Evolutionary conservation across 2,797 vertebrate genomes (phyloP).

Genomic region (Scomberomorus guttatus): DNA sequence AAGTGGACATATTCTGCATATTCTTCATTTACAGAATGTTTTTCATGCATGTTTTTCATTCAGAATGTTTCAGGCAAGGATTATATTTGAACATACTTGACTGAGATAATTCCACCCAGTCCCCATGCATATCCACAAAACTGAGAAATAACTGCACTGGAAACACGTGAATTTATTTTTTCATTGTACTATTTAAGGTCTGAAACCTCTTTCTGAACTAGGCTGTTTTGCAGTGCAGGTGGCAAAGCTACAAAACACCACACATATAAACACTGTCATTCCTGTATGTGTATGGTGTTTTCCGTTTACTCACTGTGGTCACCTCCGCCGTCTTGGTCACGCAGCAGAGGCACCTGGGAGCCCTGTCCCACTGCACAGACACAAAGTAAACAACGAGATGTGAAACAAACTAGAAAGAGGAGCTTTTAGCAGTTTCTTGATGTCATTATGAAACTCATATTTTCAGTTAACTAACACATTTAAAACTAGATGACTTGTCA

Average conservation of each 20-base stretch:
- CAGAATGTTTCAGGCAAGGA: no score
- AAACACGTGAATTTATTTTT: neutral
- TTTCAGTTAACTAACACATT: neutral
- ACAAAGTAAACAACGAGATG: neutral
- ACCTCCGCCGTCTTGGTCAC: slow-evolving; percentile 80
- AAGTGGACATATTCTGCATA: no score
- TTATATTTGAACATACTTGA: no score
- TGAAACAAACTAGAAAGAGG: neutral
- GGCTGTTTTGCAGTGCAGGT: neutral
- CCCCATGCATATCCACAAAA: no score
- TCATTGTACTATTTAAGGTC: neutral
- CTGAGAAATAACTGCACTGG: neutral
- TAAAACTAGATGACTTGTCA: neutral
- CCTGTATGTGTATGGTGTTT: neutral
- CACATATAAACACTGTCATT: no score
- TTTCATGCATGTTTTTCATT: no score
- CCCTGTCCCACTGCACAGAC: slow-evolving; percentile 87
- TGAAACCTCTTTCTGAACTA: neutral
- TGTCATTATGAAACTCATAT: neutral
- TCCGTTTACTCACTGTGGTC: slow-evolving; percentile 84
- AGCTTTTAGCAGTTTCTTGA: neutral
- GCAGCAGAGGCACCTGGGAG: slow-evolving; percentile 91
- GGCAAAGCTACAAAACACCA: neutral
- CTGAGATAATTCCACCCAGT: no score
- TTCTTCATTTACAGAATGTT: no score